Evolutionary conservation across 2,888 invertebrate species (phyloP).

Genomic region (Andrena haemorrhoa): DNA sequence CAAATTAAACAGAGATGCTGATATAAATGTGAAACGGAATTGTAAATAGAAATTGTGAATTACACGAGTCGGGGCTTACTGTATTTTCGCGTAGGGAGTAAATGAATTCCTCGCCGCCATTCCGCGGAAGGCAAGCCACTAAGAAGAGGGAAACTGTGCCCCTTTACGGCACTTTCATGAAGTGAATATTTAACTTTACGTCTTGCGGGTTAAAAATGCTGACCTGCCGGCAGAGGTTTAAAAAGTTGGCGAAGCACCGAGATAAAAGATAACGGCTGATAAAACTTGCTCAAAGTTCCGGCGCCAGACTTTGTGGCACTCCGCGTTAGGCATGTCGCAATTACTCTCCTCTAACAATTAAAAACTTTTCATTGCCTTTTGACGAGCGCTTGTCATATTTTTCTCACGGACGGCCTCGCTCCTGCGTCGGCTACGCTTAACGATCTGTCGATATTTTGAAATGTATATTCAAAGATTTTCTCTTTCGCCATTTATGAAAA

Average conservation of each 20-base stretch:
- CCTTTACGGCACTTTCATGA: conserved; percentile 77
- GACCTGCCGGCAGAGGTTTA: conserved; percentile 80
- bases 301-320: conserved; percentile 53
- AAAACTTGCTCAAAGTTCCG: conserved; percentile 67
- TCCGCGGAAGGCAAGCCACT: conserved; percentile 48
- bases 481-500: not conserved
- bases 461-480: not conserved
- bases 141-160: conserved; percentile 70
- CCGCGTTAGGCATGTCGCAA: conserved; percentile 50
- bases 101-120: conserved; percentile 66
- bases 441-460: not conserved
- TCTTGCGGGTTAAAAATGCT: conserved; percentile 81
- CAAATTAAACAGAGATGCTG: not conserved
- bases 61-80: conserved; percentile 37
- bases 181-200: conserved; percentile 80
- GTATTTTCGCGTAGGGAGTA: conserved; percentile 47
- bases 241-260: conserved; percentile 77
- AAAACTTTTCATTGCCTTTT: conserved; percentile 52
- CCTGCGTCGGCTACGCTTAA: not conserved
- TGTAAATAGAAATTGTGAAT: conserved; percentile 43
- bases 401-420: not conserved
- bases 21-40: conserved; percentile 5
- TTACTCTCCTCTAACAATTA: conserved; percentile 61
- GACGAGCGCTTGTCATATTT: conserved; percentile 34
- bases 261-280: conserved; percentile 74